Conservation (phyloP, 2,113 vertebrate species). For the Australoheros scitulus region DNA sequence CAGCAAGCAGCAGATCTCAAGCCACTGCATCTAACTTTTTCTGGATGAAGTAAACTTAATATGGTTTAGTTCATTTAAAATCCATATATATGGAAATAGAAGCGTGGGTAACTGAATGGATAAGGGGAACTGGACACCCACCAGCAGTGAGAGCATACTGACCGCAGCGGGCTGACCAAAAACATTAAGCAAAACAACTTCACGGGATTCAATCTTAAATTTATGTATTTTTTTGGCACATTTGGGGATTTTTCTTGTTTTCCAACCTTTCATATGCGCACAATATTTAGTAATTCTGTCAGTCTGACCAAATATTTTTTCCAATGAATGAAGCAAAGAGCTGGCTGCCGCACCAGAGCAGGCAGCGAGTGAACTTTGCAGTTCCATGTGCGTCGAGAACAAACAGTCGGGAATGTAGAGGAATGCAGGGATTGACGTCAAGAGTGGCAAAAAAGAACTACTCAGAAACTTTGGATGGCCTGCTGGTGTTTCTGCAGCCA, state of each 20-base stretch:
- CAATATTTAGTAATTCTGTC: slow-evolving; percentile 8
- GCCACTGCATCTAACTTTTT: background rate
- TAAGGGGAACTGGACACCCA: background rate
- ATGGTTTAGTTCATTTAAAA: background rate
- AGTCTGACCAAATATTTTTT: slow-evolving; percentile 7
- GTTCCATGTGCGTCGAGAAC: slow-evolving; percentile 66
- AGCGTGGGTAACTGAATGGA: background rate
- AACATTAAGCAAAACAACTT: background rate
- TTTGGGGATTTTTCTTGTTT: background rate
- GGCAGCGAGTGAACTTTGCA: slow-evolving; percentile 42
- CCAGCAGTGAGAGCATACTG: background rate
- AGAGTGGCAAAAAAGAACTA: slow-evolving; percentile 61
- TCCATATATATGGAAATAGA: background rate
- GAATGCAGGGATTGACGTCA: slow-evolving; percentile 75
- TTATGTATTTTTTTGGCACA: background rate
- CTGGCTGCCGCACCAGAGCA: slow-evolving; percentile 16
- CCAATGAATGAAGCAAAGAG: slow-evolving; percentile 32
- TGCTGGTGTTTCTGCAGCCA: slow-evolving; percentile 36
- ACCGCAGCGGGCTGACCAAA: background rate
- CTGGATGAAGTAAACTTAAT: slow-evolving; percentile 42
- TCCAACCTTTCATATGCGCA: background rate
- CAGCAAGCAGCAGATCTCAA: background rate
- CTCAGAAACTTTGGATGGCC: slow-evolving; percentile 43
- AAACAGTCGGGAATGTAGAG: slow-evolving; percentile 58
- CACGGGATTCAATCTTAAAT: background rate